Evolutionary conservation across 2,888 invertebrate species (phyloP).

Genomic region (Rotaria magnacalcarata): DNA sequence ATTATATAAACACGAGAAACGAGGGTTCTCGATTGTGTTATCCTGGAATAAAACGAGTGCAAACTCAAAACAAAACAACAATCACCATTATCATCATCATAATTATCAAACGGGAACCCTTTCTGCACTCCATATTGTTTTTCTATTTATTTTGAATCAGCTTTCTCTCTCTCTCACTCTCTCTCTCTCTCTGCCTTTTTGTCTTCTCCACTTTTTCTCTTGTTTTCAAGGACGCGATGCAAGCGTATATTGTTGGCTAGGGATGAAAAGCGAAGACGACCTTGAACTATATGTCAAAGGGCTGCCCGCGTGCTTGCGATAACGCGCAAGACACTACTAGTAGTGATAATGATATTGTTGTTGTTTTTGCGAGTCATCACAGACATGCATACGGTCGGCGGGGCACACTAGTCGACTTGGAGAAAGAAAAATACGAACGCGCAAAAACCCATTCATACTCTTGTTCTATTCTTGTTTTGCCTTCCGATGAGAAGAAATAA

Average conservation of each 20-base stretch:
- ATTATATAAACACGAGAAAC: no score
- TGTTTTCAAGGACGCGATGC: background rate
- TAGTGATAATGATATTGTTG: background rate
- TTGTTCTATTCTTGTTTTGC: background rate
- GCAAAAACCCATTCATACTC: background rate
- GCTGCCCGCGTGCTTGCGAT: background rate
- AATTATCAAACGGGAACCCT: background rate
- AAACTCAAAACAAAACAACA: background rate
- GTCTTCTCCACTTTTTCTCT: background rate
- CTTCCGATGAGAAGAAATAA: background rate
- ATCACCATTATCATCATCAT: background rate
- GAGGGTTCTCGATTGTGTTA: no score
- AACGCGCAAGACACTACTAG: background rate
- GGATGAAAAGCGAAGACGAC: background rate
- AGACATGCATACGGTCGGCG: background rate
- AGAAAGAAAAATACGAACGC: background rate
- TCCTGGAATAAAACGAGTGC: background rate
- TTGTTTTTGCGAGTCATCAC: background rate
- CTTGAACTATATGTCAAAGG: slow-evolving; percentile 14
- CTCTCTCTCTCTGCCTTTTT: background rate
- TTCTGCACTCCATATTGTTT: background rate
- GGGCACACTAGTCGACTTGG: background rate
- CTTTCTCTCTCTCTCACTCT: background rate
- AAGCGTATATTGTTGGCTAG: background rate
- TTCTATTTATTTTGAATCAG: slow-evolving; percentile 12